Evolutionary conservation across 2,888 invertebrate genomes (phyloP), one percentile per base, ranked within the genome.

Genomic region (Mellilla xanthometata): DNA sequence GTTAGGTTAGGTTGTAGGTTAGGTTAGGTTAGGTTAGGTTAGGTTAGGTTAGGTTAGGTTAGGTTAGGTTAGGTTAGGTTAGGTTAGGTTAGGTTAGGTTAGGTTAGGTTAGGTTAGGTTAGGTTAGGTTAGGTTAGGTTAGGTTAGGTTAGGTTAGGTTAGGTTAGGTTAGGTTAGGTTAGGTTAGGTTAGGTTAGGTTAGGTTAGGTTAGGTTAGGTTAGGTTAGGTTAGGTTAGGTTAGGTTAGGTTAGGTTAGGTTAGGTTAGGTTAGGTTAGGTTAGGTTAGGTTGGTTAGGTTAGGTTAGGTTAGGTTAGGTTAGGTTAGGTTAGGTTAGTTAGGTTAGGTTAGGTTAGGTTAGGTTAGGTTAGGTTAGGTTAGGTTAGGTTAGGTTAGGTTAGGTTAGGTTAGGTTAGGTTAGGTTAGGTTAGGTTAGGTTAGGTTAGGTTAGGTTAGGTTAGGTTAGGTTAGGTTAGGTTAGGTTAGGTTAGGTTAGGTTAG

Each of bases 41-140:
- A 46, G 51, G 55, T 51, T 53, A 49, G 54, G 58, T 49, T 52
- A 48, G 52, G 58, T 48, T 54, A 50, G 52, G 58, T 49, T 53
- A 49, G 51, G 15, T 15, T 15, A 15, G 15, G 15, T 15, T 15
- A 15, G 19, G 15, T n/a, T n/a, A n/a, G n/a, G n/a, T n/a, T n/a
- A n/a, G n/a, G 15, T 15, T 15, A 15, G 15, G 15, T 15, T 15
- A 15, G 15, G 15, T 15, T 15, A 15, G 15, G 15, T 15, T 15
- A 15, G 15, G 15, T 15, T 15, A 15, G 15, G 15, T 15, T 3
- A n/a, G n/a, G n/a, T n/a, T n/a, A n/a, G n/a, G n/a, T n/a, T 15
- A 15, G 15, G 15, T 15, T 15, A 15, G 19, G 36, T 36, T 36
- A 28, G 28, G 28, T 36, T 28, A 15, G 19, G 28, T 36, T 19